Evolutionary conservation across 2,888 invertebrate species (phyloP).

Genomic region (Schrankia costaestrigalis): DNA sequence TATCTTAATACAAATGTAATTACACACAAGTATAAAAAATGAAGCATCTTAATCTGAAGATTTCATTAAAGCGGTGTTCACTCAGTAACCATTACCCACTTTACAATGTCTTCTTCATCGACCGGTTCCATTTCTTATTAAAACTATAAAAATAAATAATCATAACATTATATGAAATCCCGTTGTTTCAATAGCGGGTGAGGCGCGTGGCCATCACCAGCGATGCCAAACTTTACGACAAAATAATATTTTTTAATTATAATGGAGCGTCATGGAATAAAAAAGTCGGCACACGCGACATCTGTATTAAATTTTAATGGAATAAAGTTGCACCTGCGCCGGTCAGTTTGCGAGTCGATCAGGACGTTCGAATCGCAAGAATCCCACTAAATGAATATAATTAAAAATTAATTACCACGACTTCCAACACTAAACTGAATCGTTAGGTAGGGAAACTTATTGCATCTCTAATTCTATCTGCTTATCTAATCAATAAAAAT

Average conservation of each 20-base stretch:
- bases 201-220: slow-evolving; percentile 61
- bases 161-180: slow-evolving; percentile 50
- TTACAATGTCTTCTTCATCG: not conserved
- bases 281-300: slow-evolving; percentile 75
- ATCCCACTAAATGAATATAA: slow-evolving; percentile 61
- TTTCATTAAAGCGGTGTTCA: too few relatives aligned
- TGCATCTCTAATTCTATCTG: slow-evolving; percentile 21
- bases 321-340: slow-evolving; percentile 71
- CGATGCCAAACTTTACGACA: slow-evolving; percentile 64
- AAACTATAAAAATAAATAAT: slow-evolving; percentile 24
- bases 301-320: slow-evolving; percentile 79
- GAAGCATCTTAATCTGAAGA: too few relatives aligned
- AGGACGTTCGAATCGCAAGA: slow-evolving; percentile 47
- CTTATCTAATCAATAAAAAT: slow-evolving; percentile 33
- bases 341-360: slow-evolving; percentile 54
- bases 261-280: slow-evolving; percentile 69
- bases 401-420: slow-evolving; percentile 61
- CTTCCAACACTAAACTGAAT: slow-evolving; percentile 35
- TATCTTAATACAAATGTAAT: too few relatives aligned
- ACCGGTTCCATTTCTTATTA: not conserved
- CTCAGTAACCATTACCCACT: too few relatives aligned
- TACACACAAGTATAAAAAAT: too few relatives aligned
- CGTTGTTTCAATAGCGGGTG: slow-evolving; percentile 50
- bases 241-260: slow-evolving; percentile 79
- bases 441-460: not conserved